These are phyloP conservation scores for Corapipo altera DNA, from an alignment of 2,113 vertebrate genomes.

Conservation along the genomic window DNA sequence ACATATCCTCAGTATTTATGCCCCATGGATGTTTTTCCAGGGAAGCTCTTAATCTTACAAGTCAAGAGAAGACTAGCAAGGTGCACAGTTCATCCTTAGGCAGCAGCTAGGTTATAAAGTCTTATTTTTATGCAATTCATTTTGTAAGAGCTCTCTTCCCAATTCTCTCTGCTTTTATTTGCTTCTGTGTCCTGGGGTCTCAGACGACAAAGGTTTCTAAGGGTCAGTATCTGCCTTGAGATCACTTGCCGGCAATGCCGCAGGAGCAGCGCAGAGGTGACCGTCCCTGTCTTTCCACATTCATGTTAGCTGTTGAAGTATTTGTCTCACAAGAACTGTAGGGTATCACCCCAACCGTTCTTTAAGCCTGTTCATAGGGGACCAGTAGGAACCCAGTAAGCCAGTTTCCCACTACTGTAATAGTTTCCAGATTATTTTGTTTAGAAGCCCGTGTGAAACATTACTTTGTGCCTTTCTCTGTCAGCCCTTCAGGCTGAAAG, in stretches of 20 bases:
- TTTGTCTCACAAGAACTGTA: not conserved
- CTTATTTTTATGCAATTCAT: not conserved
- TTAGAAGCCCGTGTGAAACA: not conserved
- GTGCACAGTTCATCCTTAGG: not conserved
- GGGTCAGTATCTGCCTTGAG: fast-evolving
- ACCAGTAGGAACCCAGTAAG: not conserved
- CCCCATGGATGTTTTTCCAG: not conserved
- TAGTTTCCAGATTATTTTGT: not conserved
- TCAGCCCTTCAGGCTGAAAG: not conserved
- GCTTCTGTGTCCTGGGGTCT: not conserved
- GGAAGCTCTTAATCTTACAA: not conserved
- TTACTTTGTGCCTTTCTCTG: not conserved
- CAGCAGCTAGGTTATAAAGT: not conserved
- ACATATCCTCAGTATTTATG: not conserved
- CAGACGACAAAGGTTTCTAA: not conserved
- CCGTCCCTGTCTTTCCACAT: not conserved
- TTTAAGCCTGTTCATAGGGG: not conserved
- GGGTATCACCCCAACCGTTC: not conserved
- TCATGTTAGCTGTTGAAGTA: not conserved
- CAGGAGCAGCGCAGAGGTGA: not conserved
- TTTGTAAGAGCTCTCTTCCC: not conserved
- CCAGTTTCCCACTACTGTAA: not conserved
- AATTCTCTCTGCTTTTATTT: not conserved
- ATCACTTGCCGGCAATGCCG: not conserved
- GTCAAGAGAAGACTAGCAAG: not conserved